These are phyloP conservation scores for Sprattus sprattus DNA, from an alignment of 2,113 vertebrate species.

Conservation along the genomic window DNA sequence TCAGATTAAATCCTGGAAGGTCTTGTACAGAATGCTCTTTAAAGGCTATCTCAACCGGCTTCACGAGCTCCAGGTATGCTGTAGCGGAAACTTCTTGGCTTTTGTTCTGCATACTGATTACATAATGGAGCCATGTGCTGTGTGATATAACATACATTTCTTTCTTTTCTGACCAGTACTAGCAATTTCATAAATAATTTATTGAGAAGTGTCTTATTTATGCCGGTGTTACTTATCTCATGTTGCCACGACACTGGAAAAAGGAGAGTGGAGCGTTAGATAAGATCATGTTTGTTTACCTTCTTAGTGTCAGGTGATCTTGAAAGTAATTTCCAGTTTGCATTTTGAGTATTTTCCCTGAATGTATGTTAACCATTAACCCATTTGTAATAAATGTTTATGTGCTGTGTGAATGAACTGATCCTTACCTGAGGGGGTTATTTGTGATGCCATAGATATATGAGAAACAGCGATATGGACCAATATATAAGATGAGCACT, in stretches of 20 bases:
- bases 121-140: background rate
- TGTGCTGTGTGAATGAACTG: background rate
- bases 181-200: background rate
- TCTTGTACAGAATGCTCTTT: slow-evolving; percentile 63
- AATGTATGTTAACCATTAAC: background rate
- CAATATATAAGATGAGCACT: slow-evolving; percentile 72
- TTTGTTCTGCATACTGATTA: background rate
- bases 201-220: background rate
- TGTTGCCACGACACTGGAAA: background rate
- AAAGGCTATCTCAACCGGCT: slow-evolving; percentile 61
- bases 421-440: background rate
- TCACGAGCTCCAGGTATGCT: slow-evolving; percentile 72
- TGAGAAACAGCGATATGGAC: slow-evolving; percentile 78
- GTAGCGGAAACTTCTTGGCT: background rate
- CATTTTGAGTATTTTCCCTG: background rate
- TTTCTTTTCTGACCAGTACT: background rate
- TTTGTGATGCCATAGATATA: slow-evolving; percentile 57
- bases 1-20: slow-evolving; percentile 38
- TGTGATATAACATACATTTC: background rate
- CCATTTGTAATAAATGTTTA: background rate
- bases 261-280: background rate
- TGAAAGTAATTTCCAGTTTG: background rate
- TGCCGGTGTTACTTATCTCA: background rate
- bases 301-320: background rate
- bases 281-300: background rate